Conservation (phyloP, 1,140 invertebrate species). For the Drosophila micromelanica region DNA sequence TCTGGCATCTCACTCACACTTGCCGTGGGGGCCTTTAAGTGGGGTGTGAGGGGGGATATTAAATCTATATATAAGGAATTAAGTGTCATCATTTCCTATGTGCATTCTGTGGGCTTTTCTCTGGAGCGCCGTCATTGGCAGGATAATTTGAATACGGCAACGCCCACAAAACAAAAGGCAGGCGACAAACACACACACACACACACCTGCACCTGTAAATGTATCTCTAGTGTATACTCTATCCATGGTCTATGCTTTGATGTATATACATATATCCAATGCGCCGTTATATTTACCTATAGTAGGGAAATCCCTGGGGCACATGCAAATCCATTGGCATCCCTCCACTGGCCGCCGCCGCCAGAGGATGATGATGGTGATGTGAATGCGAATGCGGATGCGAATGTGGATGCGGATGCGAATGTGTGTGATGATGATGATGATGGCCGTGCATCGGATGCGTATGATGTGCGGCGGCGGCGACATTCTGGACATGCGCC, state of each 20-base stretch:
- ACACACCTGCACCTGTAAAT: constrained; percentile 28
- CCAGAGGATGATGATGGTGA: constrained; percentile 70
- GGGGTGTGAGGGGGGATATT: neutral
- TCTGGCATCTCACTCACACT: neutral
- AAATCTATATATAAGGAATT: neutral
- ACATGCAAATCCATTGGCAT: constrained; percentile 95
- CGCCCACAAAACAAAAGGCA: constrained; percentile 55
- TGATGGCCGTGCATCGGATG: constrained; percentile 83
- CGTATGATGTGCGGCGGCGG: constrained; percentile 76
- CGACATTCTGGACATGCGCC: constrained; percentile 80
- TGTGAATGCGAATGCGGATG: constrained; percentile 60
- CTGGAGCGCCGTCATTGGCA: constrained; percentile 39
- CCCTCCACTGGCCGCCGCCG: constrained; percentile 78
- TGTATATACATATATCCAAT: constrained; percentile 10
- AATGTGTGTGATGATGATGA: constrained; percentile 70
- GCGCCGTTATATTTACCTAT: constrained; percentile 87
- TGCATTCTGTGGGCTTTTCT: constrained; percentile 5
- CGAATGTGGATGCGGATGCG: constrained; percentile 64
- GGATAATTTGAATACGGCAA: constrained; percentile 60
- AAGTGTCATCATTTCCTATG: constrained; percentile 36
- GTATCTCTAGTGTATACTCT: no score
- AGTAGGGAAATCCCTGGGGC: constrained; percentile 94
- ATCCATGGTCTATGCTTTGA: neutral
- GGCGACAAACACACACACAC: constrained; percentile 29
- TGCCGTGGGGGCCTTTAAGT: neutral